phyloP scores from a whole-genome alignment of 1,140 invertebrate species.

The Caenorhabditis inopinata region DNA sequence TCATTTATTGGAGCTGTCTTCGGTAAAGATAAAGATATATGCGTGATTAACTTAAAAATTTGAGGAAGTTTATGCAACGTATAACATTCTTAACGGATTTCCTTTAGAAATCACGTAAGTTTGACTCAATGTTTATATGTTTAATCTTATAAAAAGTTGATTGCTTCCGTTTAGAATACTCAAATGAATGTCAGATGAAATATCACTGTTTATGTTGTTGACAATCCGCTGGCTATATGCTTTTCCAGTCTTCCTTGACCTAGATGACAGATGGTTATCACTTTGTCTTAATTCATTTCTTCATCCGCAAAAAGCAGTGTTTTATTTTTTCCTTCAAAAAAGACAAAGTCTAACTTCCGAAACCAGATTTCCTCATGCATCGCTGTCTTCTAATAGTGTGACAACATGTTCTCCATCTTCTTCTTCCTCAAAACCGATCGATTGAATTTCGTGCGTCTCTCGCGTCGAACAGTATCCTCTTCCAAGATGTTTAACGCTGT shows the following conservation, averaged over 20 bases:
- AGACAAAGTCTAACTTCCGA: not conserved
- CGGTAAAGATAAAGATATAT: too few relatives aligned
- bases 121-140: too few relatives aligned
- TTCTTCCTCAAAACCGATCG: not conserved
- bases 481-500: not conserved
- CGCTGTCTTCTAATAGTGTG: not conserved
- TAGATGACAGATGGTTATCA: constrained; percentile 16
- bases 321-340: not conserved
- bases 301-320: not conserved
- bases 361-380: not conserved
- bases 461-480: constrained; percentile 13
- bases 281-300: not conserved
- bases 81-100: too few relatives aligned
- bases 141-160: too few relatives aligned
- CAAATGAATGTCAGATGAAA: too few relatives aligned
- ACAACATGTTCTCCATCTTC: not conserved
- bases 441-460: not conserved
- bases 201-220: not conserved
- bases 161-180: too few relatives aligned
- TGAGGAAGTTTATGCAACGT: too few relatives aligned
- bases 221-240: not conserved
- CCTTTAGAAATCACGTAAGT: too few relatives aligned
- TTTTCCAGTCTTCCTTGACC: not conserved
- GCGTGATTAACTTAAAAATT: too few relatives aligned
- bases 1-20: too few relatives aligned